These are phyloP conservation scores for Peucedramus taeniatus DNA, from an alignment of 2,113 vertebrate genomes.

Conservation along the genomic window DNA sequence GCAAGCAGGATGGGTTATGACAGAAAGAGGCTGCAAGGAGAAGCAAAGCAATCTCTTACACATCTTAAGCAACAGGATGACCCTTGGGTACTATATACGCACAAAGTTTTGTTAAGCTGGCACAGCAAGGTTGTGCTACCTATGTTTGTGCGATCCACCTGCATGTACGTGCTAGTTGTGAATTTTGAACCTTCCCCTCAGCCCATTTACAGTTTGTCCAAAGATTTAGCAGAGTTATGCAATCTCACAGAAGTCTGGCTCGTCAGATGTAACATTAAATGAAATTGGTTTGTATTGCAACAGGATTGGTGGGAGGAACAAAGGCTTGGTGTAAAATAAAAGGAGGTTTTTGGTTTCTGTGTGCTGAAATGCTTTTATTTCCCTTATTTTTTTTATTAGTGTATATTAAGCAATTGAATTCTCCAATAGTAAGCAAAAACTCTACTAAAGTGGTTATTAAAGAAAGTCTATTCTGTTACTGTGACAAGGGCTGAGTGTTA, in stretches of 20 bases:
- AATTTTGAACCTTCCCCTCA: not conserved
- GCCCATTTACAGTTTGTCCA: not conserved
- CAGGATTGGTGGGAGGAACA: conserved; percentile 9
- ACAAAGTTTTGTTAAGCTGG: not conserved
- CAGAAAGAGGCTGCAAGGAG: not conserved
- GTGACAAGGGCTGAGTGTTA: conserved; percentile 24
- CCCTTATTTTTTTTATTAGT: conserved; percentile 46
- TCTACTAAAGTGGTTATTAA: conserved; percentile 36
- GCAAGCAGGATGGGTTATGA: not conserved
- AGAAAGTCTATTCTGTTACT: conserved; percentile 44
- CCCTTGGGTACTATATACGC: not conserved
- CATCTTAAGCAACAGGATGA: not conserved
- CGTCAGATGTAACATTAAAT: not conserved
- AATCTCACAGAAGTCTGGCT: not conserved
- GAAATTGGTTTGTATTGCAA: conserved; percentile 1
- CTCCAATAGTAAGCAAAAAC: conserved; percentile 41
- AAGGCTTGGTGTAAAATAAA: conserved; percentile 31
- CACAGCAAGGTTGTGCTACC: not conserved
- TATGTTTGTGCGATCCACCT: not conserved
- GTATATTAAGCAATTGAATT: conserved; percentile 57
- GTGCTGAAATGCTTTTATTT: conserved; percentile 1
- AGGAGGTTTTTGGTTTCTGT: not conserved
- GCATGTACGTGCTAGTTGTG: accelerated
- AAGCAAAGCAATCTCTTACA: not conserved
- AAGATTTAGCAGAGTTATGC: not conserved